Conservation (phyloP, 2,113 vertebrate genomes). For the Microcebus griseorufus region DNA sequence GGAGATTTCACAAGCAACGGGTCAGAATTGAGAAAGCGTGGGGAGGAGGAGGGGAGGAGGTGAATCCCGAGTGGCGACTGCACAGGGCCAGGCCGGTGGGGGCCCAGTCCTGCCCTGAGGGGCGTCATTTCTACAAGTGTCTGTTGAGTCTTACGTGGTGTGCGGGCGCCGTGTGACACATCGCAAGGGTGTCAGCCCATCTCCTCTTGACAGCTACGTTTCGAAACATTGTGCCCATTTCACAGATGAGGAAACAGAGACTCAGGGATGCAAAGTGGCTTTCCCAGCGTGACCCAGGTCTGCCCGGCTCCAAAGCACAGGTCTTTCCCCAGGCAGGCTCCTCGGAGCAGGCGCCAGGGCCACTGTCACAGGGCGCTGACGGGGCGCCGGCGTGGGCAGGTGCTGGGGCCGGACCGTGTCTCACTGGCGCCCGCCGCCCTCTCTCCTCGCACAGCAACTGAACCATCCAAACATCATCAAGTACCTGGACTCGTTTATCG, state of each 20-base stretch:
- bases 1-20: background rate
- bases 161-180: too few relatives aligned
- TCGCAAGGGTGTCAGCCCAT: fast-evolving
- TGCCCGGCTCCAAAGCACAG: background rate
- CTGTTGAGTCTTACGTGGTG: background rate
- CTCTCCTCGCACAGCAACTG: conserved; percentile 85
- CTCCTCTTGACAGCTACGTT: background rate
- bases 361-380: fast-evolving
- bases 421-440: background rate
- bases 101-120: background rate
- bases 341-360: background rate
- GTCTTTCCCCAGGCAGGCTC: background rate
- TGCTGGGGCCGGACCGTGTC: fast-evolving
- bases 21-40: background rate
- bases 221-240: background rate
- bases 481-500: conserved; percentile 91
- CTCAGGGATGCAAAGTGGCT: background rate
- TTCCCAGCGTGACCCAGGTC: background rate
- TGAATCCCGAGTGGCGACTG: background rate
- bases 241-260: background rate
- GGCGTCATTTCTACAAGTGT: fast-evolving
- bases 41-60: background rate
- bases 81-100: background rate
- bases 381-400: fast-evolving
- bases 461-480: conserved; percentile 93